A percentile compares a stretch with the other conserved stretches of the same genome.
These are phyloP conservation scores for Sylvia atricapilla DNA, from an alignment of 2,113 vertebrate species.

Conservation along the genomic window DNA sequence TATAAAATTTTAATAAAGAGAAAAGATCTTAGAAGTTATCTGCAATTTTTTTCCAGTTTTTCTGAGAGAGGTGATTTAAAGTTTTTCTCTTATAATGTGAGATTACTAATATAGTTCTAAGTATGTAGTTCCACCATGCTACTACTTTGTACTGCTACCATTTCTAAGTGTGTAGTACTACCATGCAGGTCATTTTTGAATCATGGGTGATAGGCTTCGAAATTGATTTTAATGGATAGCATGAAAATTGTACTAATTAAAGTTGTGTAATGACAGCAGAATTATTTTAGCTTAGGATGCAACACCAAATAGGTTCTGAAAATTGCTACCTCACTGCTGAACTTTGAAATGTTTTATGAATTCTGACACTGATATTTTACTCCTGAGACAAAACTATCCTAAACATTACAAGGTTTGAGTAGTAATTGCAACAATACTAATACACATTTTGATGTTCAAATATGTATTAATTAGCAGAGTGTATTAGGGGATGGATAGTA, in stretches of 20 bases:
- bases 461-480: slow-evolving; percentile 65
- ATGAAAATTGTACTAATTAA: not conserved
- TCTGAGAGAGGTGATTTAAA: not conserved
- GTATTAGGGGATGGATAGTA: slow-evolving; percentile 55
- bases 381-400: slow-evolving; percentile 60
- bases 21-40: not conserved
- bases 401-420: slow-evolving; percentile 5
- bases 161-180: not conserved
- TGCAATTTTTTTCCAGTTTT: not conserved
- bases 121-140: not conserved
- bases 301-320: not conserved
- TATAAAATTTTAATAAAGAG: not conserved
- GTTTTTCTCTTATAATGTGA: not conserved
- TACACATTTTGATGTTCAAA: slow-evolving; percentile 67
- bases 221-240: not conserved
- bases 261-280: not conserved
- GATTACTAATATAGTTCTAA: not conserved
- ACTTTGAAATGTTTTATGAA: not conserved
- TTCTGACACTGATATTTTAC: slow-evolving; percentile 53
- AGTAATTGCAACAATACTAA: slow-evolving; percentile 67
- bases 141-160: not conserved
- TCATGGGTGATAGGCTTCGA: not conserved
- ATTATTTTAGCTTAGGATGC: not conserved
- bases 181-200: not conserved
- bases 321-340: slow-evolving; percentile 1